These are phyloP conservation scores for Drosophila rubida DNA, from an alignment of 2,888 invertebrate species.

Conservation along the genomic window DNA sequence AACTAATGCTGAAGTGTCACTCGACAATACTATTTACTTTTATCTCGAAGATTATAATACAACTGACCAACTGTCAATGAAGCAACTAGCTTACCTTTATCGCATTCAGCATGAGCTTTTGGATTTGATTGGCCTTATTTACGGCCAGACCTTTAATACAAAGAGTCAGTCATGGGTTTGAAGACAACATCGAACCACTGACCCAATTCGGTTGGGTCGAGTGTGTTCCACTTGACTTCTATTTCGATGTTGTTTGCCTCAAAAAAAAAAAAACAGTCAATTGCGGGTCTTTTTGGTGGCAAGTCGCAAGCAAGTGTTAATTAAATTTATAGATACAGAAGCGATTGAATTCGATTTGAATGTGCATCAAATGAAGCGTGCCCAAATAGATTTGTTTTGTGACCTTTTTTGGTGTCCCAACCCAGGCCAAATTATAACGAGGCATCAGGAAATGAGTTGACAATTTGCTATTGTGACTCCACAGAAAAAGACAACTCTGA, in stretches of 20 bases:
- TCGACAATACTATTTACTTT: slow-evolving; percentile 5
- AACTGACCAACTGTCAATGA: slow-evolving; percentile 40
- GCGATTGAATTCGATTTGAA: slow-evolving; percentile 49
- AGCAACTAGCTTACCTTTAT: slow-evolving; percentile 51
- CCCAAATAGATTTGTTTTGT: slow-evolving; percentile 53
- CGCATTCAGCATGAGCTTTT: slow-evolving; percentile 39
- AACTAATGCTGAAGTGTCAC: slow-evolving; percentile 19
- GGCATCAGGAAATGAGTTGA: slow-evolving; percentile 66
- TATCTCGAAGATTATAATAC: slow-evolving; percentile 8
- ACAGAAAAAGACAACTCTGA: slow-evolving; percentile 1
- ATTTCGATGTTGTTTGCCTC: slow-evolving; percentile 23
- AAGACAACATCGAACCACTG: slow-evolving; percentile 53
- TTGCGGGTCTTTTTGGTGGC: slow-evolving; percentile 45
- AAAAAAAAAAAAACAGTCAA: slow-evolving; percentile 35
- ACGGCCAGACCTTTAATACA: slow-evolving; percentile 23
- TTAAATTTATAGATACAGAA: slow-evolving; percentile 65
- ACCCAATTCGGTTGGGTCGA: slow-evolving; percentile 58
- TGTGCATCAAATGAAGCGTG: slow-evolving; percentile 69
- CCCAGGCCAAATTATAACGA: slow-evolving; percentile 11
- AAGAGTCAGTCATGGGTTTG: slow-evolving; percentile 1
- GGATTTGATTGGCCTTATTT: slow-evolving; percentile 50
- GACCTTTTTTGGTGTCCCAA: slow-evolving; percentile 47
- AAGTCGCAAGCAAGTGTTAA: slow-evolving; percentile 68
- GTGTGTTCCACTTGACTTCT: slow-evolving; percentile 52
- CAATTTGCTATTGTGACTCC: slow-evolving; percentile 45